Base-by-base conservation (phyloP, 2,888 invertebrate genomes). In the Nematopogon swammerdamellus region DNA sequence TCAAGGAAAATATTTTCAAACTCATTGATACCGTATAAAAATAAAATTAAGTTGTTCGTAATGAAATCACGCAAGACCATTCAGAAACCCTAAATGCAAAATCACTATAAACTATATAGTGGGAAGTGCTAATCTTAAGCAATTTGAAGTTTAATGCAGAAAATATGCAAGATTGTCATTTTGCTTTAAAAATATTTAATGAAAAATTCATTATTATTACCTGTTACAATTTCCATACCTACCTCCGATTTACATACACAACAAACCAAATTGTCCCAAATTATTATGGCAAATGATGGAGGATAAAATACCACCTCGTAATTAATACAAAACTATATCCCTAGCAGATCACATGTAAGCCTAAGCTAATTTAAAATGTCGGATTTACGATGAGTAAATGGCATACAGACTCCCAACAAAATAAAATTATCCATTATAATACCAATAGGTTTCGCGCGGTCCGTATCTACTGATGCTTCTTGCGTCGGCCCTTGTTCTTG, bases 291-390 rank as follows among this genome's bases (percentile, higher is more conserved):
- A 36, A 36, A 36, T 36, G 11, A 36, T 36, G 36, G 8, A 25
- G 36, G 11, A 36, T 14, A 36, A 36, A 36, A 36, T 36, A 14
- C 36, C n/a, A 14, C 4, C 10, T 25, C 25, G 25, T 25, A 25
- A 25, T 14, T 36, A 36, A 36, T 36, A 8, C 8, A 36, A 36
- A 36, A 8, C 36, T 36, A 14, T 74, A 72, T 73, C 66, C 61
- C 76, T 76, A 77, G 70, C 75, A 76, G 76, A 77, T 79, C 79
- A 79, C 79, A 77, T 74, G 72, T 70, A 72, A 63, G 62, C 64
- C 64, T 71, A 68, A 65, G 63, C 70, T 76, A 73, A 70, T 36
- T 36, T 36, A 36, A 36, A 14, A 36, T 14, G 14, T 36, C 36
- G 8, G 36, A 25, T 6, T 25, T 25, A 25, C 25, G n/a, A n/a